A percentile compares a stretch with the other conserved stretches of the same genome.
Evolutionary conservation across 1,140 invertebrate species (phyloP).

Genomic region (Pogonognathellus flavescens): DNA sequence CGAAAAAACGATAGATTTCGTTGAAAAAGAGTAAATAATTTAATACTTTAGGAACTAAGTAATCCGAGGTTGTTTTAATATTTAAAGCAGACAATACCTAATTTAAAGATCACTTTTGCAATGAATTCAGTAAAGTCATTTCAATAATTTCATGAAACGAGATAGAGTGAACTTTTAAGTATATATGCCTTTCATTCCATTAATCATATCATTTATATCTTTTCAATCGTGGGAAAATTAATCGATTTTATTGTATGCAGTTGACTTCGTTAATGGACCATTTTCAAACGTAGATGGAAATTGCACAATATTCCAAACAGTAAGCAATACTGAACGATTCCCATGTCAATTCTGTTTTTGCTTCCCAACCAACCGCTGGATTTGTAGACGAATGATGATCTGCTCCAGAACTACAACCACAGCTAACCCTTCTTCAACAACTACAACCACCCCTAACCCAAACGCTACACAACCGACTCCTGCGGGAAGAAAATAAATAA

Average conservation of each 20-base stretch:
- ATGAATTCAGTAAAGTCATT: too few species aligned
- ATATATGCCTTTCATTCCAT: too few species aligned
- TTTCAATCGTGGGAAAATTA: too few species aligned
- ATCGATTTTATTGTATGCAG: not conserved
- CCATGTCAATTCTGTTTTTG: conserved; percentile 29
- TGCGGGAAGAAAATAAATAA: not conserved
- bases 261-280: not conserved
- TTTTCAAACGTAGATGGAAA: not conserved
- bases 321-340: not conserved
- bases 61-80: too few species aligned
- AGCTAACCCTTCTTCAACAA: not conserved
- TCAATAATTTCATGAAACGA: too few species aligned
- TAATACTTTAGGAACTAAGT: too few species aligned
- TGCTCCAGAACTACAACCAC: not conserved
- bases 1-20: too few species aligned
- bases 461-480: not conserved
- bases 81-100: too few species aligned
- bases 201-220: too few species aligned
- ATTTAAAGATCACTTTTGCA: too few species aligned
- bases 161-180: too few species aligned
- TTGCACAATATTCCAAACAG: not conserved
- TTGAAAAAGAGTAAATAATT: too few species aligned
- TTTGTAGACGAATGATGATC: not conserved
- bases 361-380: conserved; percentile 5
- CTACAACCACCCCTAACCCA: not conserved